Evolutionary conservation across 2,888 invertebrate species (phyloP).

Genomic region (Protodeltote pygarga): DNA sequence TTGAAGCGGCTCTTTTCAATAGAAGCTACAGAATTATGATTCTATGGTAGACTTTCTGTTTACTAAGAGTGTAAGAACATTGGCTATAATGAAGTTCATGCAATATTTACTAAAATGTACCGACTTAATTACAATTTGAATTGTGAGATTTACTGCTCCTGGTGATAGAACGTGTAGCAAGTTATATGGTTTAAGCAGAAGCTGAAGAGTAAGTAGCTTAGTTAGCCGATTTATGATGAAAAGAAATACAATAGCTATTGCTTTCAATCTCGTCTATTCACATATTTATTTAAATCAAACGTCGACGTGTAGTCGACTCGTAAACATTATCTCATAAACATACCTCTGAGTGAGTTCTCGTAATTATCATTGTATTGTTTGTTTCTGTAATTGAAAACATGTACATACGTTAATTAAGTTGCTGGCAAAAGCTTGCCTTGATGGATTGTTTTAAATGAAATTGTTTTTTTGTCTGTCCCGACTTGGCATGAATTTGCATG

Average conservation of each 20-base stretch:
- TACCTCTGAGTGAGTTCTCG: slow-evolving; percentile 36
- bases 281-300: not conserved
- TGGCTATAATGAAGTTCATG: no score
- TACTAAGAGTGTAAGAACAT: not conserved
- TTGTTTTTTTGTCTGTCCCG: slow-evolving; percentile 67
- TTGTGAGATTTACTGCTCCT: not conserved
- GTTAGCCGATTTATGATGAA: no score
- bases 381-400: slow-evolving; percentile 81
- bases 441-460: slow-evolving; percentile 77
- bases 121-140: not conserved
- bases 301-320: slow-evolving; percentile 7
- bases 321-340: slow-evolving; percentile 38
- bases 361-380: slow-evolving; percentile 66
- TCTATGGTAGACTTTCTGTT: slow-evolving; percentile 6
- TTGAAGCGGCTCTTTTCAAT: slow-evolving; percentile 28
- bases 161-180: not conserved
- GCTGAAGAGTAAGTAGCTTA: not conserved
- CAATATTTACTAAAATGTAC: not conserved
- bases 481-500: slow-evolving; percentile 79
- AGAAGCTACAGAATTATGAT: slow-evolving; percentile 25
- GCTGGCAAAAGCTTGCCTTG: slow-evolving; percentile 71
- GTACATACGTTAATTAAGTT: slow-evolving; percentile 76
- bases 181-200: not conserved
- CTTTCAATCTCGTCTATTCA: no score
- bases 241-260: no score